phyloP scores from a whole-genome alignment of 2,113 vertebrate genomes.

The Syrrhaptes paradoxus region DNA sequence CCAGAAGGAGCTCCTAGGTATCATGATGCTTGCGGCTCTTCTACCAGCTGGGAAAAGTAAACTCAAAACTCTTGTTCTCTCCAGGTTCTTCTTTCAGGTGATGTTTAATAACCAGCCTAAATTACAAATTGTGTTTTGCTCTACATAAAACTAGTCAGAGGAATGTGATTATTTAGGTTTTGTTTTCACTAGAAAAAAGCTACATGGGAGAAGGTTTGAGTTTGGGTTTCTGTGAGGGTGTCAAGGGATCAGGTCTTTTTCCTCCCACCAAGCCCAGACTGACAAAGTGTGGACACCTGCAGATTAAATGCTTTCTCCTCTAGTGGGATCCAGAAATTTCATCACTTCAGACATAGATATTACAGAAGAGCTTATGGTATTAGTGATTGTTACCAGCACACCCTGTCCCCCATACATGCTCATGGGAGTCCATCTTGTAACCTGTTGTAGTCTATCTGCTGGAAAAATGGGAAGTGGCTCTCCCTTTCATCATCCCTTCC shows the following conservation, averaged over 20 bases:
- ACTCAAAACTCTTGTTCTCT: background rate
- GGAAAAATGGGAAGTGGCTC: rapidly evolving
- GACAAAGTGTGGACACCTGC: background rate
- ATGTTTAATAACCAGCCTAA: background rate
- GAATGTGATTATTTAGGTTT: background rate
- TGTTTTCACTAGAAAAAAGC: background rate
- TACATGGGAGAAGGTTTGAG: background rate
- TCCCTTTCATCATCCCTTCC: background rate
- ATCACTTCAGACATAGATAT: background rate
- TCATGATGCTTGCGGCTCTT: background rate
- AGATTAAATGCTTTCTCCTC: rapidly evolving
- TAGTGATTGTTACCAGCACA: background rate
- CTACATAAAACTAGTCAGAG: background rate
- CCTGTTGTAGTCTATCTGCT: background rate
- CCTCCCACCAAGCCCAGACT: background rate
- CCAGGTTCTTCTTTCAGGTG: background rate
- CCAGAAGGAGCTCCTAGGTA: background rate
- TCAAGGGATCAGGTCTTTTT: background rate
- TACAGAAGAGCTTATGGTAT: background rate
- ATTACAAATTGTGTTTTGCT: background rate
- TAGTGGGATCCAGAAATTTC: background rate
- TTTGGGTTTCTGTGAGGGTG: background rate
- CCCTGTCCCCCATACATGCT: rapidly evolving
- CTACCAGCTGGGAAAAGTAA: background rate
- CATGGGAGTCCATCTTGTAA: background rate